Percentiles rank a stretch among this genome's conserved stretches.
These are phyloP conservation scores for Moxostoma hubbsi DNA, from an alignment of 2,797 vertebrate genomes.

Conservation along the genomic window DNA sequence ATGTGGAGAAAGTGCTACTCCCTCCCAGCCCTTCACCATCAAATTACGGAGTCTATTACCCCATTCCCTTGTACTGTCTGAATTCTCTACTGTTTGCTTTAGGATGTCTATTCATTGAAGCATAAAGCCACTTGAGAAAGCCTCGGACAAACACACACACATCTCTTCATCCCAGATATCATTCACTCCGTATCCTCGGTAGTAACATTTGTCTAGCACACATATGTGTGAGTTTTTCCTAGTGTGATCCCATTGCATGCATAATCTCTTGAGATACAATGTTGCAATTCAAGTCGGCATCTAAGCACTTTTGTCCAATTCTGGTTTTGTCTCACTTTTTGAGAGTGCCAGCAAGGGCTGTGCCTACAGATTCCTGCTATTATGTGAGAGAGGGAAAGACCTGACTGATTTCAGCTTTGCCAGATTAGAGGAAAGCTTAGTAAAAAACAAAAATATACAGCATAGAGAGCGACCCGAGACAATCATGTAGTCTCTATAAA, in stretches of 20 bases:
- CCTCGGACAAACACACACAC: slow-evolving; percentile 29
- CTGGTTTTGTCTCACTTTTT: slow-evolving; percentile 6
- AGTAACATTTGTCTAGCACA: slow-evolving; percentile 51
- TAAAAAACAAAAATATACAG: slow-evolving; percentile 6
- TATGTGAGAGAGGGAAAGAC: slow-evolving; percentile 41
- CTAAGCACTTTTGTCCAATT: slow-evolving; percentile 27
- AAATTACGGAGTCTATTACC: slow-evolving; percentile 78
- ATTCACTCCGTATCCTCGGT: slow-evolving; percentile 49
- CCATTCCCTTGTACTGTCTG: slow-evolving; percentile 53
- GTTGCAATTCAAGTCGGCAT: slow-evolving; percentile 58
- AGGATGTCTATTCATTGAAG: slow-evolving; percentile 77
- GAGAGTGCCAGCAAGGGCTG: not conserved
- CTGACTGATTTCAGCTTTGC: slow-evolving; percentile 3
- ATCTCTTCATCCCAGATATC: slow-evolving; percentile 30
- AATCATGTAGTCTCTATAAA: slow-evolving; percentile 27
- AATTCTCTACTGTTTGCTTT: slow-evolving; percentile 75
- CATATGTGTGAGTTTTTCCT: slow-evolving; percentile 45
- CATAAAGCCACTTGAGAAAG: slow-evolving; percentile 61
- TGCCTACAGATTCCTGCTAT: slow-evolving; percentile 37
- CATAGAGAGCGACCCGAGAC: not conserved
- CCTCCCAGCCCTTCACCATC: slow-evolving; percentile 81
- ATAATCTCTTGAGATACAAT: slow-evolving; percentile 45
- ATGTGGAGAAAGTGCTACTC: slow-evolving; percentile 80
- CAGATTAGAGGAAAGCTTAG: slow-evolving; percentile 24
- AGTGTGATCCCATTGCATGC: slow-evolving; percentile 17